Evolutionary conservation across 1,140 invertebrate genomes (phyloP), one percentile per base, ranked within the genome.

Genomic region (Nebria ingens): DNA sequence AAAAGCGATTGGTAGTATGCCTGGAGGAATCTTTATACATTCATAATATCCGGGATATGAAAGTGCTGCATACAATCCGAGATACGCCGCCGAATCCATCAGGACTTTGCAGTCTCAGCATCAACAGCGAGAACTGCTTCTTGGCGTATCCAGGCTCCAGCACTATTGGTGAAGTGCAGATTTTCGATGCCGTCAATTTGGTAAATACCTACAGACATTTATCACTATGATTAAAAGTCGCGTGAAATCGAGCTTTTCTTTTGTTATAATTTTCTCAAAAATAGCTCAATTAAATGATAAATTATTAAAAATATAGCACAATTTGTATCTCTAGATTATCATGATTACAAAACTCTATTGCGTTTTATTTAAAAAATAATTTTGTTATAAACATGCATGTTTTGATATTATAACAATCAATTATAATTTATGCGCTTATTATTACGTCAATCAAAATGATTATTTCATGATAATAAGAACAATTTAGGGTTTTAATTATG

Each of bases 1-100:
- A 34, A 34, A 34, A 94, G 87, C 81, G 97, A 66, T 77, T 99
- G 68, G 87, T 99, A 55, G 97, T 99, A 59, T 98, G 96, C 73
- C 73, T 99, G 62, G 95, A 98, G 73, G 96, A 99, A 71, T 93
- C 90, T 54, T 78, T 99, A 55, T 97, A 97, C 71, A 97, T 99
- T 67, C 96, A 99, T 78, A 98, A 98, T 76, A 97, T 99, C 61
- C 82, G 90, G 50, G 96, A 99, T 71, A 98, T 99, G 96, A 97
- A 95, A 75, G 90, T 98, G 21, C 77, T 98, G 60, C 97, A 99
- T 71, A 98, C 93, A 53, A 98, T 99, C 67, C 81, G 93, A 60
- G 96, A 99, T 70, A 99, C 96, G 52, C 97, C 97, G 54, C 87
- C 89, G 38, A 99, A 99, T 78, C 86, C 87, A 21, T 77, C 79